Base-by-base conservation (phyloP, 2,888 invertebrate species). In the Synergus umbraculus region DNA sequence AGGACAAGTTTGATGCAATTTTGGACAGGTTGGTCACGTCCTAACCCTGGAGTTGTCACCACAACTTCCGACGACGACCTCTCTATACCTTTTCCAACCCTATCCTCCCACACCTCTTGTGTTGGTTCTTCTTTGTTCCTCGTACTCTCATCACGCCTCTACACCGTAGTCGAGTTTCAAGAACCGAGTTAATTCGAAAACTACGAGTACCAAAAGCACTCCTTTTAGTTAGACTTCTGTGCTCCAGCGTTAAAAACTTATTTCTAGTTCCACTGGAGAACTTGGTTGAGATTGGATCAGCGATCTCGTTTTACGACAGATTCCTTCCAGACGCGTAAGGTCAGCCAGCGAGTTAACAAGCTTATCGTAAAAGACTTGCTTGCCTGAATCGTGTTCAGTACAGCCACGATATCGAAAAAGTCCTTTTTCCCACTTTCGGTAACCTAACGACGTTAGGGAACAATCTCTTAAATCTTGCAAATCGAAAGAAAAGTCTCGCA, bases 151-250 rank as follows among this genome's bases (percentile, higher is more conserved):
- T 76, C 76, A 73, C 76, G 65, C 46, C 37, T 37, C 79, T 67
- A 29, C 60, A 37, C 76, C 69, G 80, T 76, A 13, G 43, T 64
- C 41, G 41, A 78, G 76, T 81, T 80, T 67, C 66, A 83, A 87
- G 86, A 86, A 86, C 82, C 81, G 85, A 84, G 88, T 88, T 89
- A 89, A 90, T 90, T 89, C 87, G 87, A 87, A 87, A 87, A 88
- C 87, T 88, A 79, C 79, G 73, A 78, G 83, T 77, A 78, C 80
- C 77, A 83, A 82, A 85, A 77, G 83, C 80, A 77, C 82, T 78
- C 60, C 65, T 49, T 66, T 64, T 78, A 80, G 81, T 82, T 81
- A 79, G 80, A 78, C 78, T 82, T 83, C 77, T 76, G 29, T 67
- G 65, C 22, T 49, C 18, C n/a, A 7, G 69, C 66, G 65, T 69